Conservation (phyloP, 2,888 invertebrate species). For the Miltochrista miniata region DNA sequence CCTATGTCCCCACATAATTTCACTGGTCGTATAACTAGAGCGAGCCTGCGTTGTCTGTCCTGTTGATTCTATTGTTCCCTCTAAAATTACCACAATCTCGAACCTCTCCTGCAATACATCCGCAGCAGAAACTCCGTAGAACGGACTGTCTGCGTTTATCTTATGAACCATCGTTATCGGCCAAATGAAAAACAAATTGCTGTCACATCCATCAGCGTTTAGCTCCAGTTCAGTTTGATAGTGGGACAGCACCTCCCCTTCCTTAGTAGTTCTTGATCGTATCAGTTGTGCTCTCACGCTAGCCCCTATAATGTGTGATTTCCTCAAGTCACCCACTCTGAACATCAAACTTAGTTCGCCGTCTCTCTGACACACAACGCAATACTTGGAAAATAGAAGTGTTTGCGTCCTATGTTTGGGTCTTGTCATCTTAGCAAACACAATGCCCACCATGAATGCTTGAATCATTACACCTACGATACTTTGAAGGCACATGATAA, state of each 20-base stretch:
- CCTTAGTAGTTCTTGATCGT: slow-evolving; percentile 91
- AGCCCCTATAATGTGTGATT: slow-evolving; percentile 95
- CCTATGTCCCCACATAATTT: slow-evolving; percentile 92
- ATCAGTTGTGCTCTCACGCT: slow-evolving; percentile 93
- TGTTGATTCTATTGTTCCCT: slow-evolving; percentile 93
- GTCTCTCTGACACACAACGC: slow-evolving; percentile 93
- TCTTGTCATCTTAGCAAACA: slow-evolving; percentile 96
- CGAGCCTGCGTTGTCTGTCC: slow-evolving; percentile 89
- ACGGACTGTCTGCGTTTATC: slow-evolving; percentile 92
- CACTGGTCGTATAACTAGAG: slow-evolving; percentile 90
- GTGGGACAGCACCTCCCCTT: slow-evolving; percentile 92
- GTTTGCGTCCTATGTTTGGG: slow-evolving; percentile 96
- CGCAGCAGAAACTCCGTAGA: slow-evolving; percentile 92
- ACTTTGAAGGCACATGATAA: slow-evolving; percentile 95
- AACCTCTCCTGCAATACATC: slow-evolving; percentile 92
- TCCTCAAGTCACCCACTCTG: slow-evolving; percentile 94
- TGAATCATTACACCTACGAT: slow-evolving; percentile 93
- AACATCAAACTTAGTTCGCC: slow-evolving; percentile 93
- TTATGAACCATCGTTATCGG: slow-evolving; percentile 95
- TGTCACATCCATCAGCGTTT: slow-evolving; percentile 90
- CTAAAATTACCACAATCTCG: slow-evolving; percentile 91
- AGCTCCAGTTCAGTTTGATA: slow-evolving; percentile 90
- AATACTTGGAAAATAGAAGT: slow-evolving; percentile 92
- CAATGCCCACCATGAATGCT: slow-evolving; percentile 91
- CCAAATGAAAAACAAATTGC: slow-evolving; percentile 96